A percentile compares a stretch with the other conserved stretches of the same genome.
phyloP scores from a whole-genome alignment of 2,888 invertebrate species.

The Zaprionus lineosus region DNA sequence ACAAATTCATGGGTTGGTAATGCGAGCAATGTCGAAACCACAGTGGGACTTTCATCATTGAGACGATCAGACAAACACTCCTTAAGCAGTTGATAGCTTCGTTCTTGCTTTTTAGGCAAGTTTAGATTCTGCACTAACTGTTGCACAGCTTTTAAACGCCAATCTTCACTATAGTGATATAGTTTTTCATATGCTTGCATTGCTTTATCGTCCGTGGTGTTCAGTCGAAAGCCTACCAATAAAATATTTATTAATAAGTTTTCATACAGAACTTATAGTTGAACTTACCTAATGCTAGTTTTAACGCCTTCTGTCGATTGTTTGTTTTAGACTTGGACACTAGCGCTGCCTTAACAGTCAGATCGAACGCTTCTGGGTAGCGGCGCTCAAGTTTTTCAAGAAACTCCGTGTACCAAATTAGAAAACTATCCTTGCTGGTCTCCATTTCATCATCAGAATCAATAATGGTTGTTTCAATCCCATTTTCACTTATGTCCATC shows the following conservation, averaged over 20 bases:
- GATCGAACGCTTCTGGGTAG: conserved; percentile 89
- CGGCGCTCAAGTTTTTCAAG: conserved; percentile 87
- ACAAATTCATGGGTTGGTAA: conserved; percentile 81
- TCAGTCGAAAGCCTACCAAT: conserved; percentile 84
- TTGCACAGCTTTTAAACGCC: conserved; percentile 87
- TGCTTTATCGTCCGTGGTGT: conserved; percentile 84
- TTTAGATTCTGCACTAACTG: conserved; percentile 85
- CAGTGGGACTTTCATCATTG: conserved; percentile 86
- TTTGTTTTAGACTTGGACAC: conserved; percentile 57
- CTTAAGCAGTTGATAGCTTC: conserved; percentile 84
- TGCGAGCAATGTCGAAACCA: conserved; percentile 85
- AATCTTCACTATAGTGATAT: conserved; percentile 87
- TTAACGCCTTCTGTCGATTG: conserved; percentile 82
- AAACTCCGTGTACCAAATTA: conserved; percentile 85
- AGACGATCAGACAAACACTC: conserved; percentile 87
- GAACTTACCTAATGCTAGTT: conserved; percentile 79
- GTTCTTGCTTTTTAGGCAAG: conserved; percentile 80
- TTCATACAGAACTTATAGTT: too few relatives aligned
- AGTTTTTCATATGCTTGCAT: conserved; percentile 87
- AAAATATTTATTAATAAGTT: neutral
- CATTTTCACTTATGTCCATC: conserved; percentile 22
- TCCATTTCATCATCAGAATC: conserved; percentile 78
- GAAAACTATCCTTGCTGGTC: conserved; percentile 65
- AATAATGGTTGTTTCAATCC: conserved; percentile 80
- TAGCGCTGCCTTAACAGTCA: conserved; percentile 86